Evolutionary conservation across 1,140 invertebrate genomes (phyloP), one percentile per base, ranked within the genome.

Genomic region (Drosophila varians): DNA sequence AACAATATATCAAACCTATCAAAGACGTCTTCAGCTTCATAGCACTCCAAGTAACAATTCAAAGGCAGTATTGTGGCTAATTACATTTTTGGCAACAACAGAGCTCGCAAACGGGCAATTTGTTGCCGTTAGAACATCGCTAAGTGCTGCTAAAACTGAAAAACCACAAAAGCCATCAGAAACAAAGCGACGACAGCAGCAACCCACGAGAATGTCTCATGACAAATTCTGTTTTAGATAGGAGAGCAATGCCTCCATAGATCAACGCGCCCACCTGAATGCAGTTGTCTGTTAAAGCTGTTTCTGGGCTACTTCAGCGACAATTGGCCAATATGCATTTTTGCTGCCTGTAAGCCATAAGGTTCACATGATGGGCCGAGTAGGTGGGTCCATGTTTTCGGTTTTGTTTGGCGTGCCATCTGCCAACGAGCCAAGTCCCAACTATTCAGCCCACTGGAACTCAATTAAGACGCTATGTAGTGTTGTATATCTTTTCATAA

Each of bases 151-250:
- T 65, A 28, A 60, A 76, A 23, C 40, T 28, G 42, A 53, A 48
- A 40, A 12, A 23, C 19, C 43, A 28, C 40, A 38, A 26, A 11
- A 36, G 34, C 79, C 58, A 36, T 16, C 36, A 65, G 60, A 46
- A 34, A 66, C 62, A 19, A 26, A 48, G 40, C 60, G 66, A 70
- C 68, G 64, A 62, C 70, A 60, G 51, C 66, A 26, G 23, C 71
- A 56, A 46, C 80, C 80, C 82, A 86, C 80, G 80, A 76, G 74
- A 83, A 78, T 83, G 79, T 83, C 79, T 84, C 71, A 60, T 84
- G 79, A 83, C 84, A 83, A 80, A 86, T 86, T 86, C 82, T 86
- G 80, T 86, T 86, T 82, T 86, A 86, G 82, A 87, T 87, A 60
- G 66, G 43, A 64, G 51, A 70, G 62, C 72, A 58, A 69, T 68